Base-by-base conservation (phyloP, 2,797 vertebrate species). In the Gymnothorax javanicus region DNA sequence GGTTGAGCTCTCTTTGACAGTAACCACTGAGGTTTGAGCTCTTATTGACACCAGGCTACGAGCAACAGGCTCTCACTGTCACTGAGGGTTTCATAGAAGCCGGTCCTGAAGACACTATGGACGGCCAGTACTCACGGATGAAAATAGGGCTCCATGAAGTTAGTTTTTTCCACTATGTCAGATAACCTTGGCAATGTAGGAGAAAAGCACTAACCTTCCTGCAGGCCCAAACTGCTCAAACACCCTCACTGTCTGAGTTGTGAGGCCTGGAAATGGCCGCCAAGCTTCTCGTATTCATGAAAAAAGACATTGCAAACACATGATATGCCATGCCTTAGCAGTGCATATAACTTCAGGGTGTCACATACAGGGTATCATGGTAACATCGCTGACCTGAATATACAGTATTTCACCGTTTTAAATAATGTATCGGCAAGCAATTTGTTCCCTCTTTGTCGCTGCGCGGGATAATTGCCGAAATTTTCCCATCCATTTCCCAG, bases 371-470 rank as follows among this genome's bases (percentile, higher is more conserved):
- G 75, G 50, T 17, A 79, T 54, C 75, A 23, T 43, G 17, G 50
- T 50, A 50, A 75, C 71, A 33, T 33, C 15, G 1, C 1, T 12
- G 25, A 25, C 69, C 13, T 73, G 13, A 54, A 79, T n/a, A 79
- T 23, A 43, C 33, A 43, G 33, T 43, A 20, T 8, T 20, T 52
- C 43, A 79, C 54, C 54, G 75, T 79, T 79, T 54, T 75, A 43
- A 54, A 54, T 79, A 54, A 8, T 79, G 75, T n/a, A 50, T 0
- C 75, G 17, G 6, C 0, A 12, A 33, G 17, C 8, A 50, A 79
- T 79, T 79, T 79, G 75, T 79, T 54, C 75, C 4, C 75, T 54
- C 43, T 13, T 79, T 23, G 75, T 79, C 75, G 9, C 54, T 79
- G 75, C 54, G 75, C n/a, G 8, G 17, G 50, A 15, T 79, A 54